Conservation (phyloP, 2,888 invertebrate species). For the Oscheius sp. region DNA sequence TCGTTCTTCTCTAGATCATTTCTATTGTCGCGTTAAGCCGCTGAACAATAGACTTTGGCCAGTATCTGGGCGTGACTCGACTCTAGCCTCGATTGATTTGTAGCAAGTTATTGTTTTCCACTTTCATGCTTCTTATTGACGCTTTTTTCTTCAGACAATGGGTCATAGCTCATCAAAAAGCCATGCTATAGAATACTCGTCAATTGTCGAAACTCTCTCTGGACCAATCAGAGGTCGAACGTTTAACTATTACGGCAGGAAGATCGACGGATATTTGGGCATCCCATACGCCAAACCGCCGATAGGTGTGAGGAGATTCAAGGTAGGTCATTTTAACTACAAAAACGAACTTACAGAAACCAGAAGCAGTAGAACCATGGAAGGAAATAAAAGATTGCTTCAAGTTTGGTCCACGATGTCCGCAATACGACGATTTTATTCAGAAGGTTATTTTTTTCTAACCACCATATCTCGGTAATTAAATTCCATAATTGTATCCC, state of each 20-base stretch:
- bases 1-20: too few species aligned
- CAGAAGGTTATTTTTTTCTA: conserved; percentile 31
- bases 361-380: conserved; percentile 46
- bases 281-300: conserved; percentile 52
- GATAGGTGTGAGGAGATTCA: conserved; percentile 38
- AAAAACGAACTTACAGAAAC: conserved; percentile 44
- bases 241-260: conserved; percentile 13
- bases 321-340: conserved; percentile 21
- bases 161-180: background rate
- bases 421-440: conserved; percentile 48
- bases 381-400: conserved; percentile 45
- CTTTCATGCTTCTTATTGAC: background rate
- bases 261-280: conserved; percentile 45
- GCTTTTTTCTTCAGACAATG: conserved; percentile 4
- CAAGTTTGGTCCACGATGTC: conserved; percentile 57
- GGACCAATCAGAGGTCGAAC: conserved; percentile 34
- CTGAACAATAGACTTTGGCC: too few species aligned
- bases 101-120: background rate
- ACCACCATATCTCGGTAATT: too few species aligned
- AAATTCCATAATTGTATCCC: too few species aligned
- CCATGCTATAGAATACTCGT: conserved; percentile 9
- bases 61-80: too few species aligned
- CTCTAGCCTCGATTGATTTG: too few species aligned
- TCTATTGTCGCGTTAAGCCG: too few species aligned
- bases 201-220: conserved; percentile 10